Base-by-base conservation (phyloP, 2,797 vertebrate species). In the Clarias laeviceps region DNA sequence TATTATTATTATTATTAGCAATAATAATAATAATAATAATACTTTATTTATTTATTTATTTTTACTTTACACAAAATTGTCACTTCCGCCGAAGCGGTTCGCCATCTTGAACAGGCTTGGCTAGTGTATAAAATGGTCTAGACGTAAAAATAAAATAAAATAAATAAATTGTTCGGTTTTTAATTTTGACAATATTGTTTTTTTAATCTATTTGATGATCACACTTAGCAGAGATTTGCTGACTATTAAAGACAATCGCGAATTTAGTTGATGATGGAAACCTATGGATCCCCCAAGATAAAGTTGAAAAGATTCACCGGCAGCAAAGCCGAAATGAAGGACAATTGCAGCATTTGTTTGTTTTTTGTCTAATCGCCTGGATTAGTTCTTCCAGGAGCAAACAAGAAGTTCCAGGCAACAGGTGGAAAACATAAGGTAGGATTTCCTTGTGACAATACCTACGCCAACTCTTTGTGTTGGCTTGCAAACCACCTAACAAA, bases 51-150 rank as follows among this genome's bases (percentile, higher is more conserved):
- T 61, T 61, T 61, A 61, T 62, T 62, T 62, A 62, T 62, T 62
- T 62, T 9, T 62, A 32, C 29, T 34, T 34, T 77, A 24, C 29
- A 61, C 29, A 78, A 61, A 77, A 37, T 57, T 61, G 76, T 78
- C 76, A 78, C 76, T 78, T 78, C 76, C 76, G 76, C 20, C 37
- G 17, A 65, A 64, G 50, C 40, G 27, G 59, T 64, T 65, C 97
- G 97, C 97, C 97, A 98, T 99, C 97, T 99, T 98, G 97, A 95
- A 95, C 88, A 90, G 89, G 89, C 89, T 90, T 80, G 88, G 88
- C 54, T 83, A 79, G 80, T 82, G 65, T 88, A 79, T 85, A 78
- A 88, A 88, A 85, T 74, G 59, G 80, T 84, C 87, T 88, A 76
- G 87, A 84, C 40, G 85, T 80, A 22, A 64, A 69, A 79, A 84